These are phyloP conservation scores for Drosophila kokeensis DNA, from an alignment of 2,888 invertebrate genomes.

Conservation along the genomic window DNA sequence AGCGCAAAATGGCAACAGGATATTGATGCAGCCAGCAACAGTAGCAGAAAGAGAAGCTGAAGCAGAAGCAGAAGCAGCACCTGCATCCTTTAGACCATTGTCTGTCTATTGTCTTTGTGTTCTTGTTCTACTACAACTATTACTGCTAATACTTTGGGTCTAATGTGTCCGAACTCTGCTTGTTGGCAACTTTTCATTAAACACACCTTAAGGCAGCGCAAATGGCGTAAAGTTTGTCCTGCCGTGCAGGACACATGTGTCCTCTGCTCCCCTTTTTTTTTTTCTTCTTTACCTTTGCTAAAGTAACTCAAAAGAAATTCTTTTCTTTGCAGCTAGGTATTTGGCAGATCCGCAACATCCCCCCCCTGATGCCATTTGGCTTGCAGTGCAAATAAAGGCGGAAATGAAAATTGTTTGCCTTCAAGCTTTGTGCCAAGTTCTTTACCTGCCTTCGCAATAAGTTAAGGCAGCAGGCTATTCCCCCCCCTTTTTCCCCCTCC, in stretches of 20 bases:
- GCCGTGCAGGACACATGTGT: conserved; percentile 59
- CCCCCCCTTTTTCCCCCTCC: too few relatives aligned
- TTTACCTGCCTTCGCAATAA: conserved; percentile 44
- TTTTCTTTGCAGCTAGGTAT: conserved; percentile 59
- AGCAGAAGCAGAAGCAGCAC: conserved; percentile 10
- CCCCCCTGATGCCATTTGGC: conserved; percentile 38
- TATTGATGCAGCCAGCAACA: conserved; percentile 69
- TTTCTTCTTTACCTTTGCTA: conserved; percentile 21
- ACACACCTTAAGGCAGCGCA: conserved; percentile 75
- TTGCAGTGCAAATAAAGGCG: conserved; percentile 64
- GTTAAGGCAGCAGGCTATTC: conserved; percentile 53
- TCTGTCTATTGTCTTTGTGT: conserved; percentile 59
- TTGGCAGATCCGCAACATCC: conserved; percentile 13
- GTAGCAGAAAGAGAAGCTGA: conserved; percentile 7
- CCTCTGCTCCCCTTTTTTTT: conserved; percentile 21
- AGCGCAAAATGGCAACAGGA: conserved; percentile 74
- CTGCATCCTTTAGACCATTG: conserved; percentile 64
- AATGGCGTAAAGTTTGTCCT: conserved; percentile 72
- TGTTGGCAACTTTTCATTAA: conserved; percentile 75
- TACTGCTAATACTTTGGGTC: conserved; percentile 17
- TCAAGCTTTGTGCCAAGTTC: conserved; percentile 37
- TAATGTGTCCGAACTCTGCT: conserved; percentile 55
- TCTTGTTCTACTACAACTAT: conserved; percentile 3
- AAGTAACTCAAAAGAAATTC: conserved; percentile 74
- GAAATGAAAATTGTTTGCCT: conserved; percentile 72